Evolutionary conservation across 2,888 invertebrate species (phyloP), one percentile per base, ranked within the genome.

Genomic region (Calameuta filiformis): DNA sequence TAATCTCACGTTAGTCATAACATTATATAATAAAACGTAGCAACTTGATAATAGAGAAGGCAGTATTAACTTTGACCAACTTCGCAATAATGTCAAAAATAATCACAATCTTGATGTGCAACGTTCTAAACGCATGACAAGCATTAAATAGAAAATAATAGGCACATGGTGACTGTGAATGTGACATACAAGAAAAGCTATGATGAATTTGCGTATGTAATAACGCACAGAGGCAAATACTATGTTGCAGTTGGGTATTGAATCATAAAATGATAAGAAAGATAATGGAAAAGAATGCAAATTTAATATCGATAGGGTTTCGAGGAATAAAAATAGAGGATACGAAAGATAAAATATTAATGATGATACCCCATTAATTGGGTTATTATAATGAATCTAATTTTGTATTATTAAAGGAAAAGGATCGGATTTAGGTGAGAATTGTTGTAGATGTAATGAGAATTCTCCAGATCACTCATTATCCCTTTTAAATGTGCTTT

Each of bases 281-380:
- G 68, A 77, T 40, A 56, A 73, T 73, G 34, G 34, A 40, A n/a
- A 40, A 71, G 73, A 77, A 37, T 69, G 35, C 30, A 30, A 15
- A 76, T 23, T 75, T 37, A 75, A 75, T 68, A 34, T 31, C 69
- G 35, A n/a, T 35, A 35, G n/a, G 35, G 31, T 15, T n/a, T 34
- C 9, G 3, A 34, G 23, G 23, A 56, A 23, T 23, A 9, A 56
- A 23, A 56, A 56, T 23, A 56, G 56, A 23, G 23, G 23, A 56
- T 56, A 56, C 6, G 0, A 56, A 56, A 56, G 56, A 56, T 56
- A 56, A 56, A 9, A 56, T 56, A 56, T 56, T 56, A 56, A 56
- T 56, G 1, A 15, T 9, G 1, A 56, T 23, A 56, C 23, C 23
- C 9, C 6, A 56, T 56, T 9, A 23, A 56, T 23, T 40, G 40